phyloP scores from a whole-genome alignment of 2,113 vertebrate species.

The Upupa epops region DNA sequence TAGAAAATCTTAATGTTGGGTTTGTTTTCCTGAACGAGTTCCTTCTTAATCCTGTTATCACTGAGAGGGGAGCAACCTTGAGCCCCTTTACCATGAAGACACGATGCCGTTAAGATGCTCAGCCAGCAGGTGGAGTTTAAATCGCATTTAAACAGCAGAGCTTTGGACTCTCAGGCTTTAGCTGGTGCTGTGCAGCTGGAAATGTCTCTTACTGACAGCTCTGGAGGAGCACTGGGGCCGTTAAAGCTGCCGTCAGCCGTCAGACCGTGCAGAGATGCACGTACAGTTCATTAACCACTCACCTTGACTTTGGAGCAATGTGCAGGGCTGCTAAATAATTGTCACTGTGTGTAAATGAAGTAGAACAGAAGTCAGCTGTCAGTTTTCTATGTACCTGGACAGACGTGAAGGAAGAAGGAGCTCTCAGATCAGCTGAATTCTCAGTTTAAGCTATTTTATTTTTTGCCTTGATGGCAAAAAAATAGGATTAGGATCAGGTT shows the following conservation, averaged over 20 bases:
- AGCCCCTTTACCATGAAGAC: not conserved
- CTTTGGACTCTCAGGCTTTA: not conserved
- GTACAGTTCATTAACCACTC: not conserved
- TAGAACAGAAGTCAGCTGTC: not conserved
- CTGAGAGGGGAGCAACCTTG: not conserved
- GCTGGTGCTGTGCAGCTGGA: not conserved
- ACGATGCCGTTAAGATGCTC: constrained; percentile 27
- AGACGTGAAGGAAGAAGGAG: not conserved
- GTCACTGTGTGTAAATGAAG: not conserved
- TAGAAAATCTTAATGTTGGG: not conserved
- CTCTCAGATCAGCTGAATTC: not conserved
- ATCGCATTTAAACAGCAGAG: not conserved
- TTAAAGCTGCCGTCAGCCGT: not conserved
- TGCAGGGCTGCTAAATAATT: not conserved
- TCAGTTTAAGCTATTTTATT: not conserved
- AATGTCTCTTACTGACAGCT: not conserved
- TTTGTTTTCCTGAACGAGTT: not conserved
- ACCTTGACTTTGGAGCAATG: not conserved
- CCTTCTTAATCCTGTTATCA: not conserved
- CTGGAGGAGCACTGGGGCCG: rapidly evolving
- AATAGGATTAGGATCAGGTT: not conserved
- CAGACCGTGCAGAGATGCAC: not conserved
- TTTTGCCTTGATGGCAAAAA: not conserved
- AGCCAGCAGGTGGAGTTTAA: constrained; percentile 68
- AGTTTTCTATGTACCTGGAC: not conserved